These are phyloP conservation scores for Catharus ustulatus DNA, from an alignment of 2,797 vertebrate genomes.

Conservation along the genomic window DNA sequence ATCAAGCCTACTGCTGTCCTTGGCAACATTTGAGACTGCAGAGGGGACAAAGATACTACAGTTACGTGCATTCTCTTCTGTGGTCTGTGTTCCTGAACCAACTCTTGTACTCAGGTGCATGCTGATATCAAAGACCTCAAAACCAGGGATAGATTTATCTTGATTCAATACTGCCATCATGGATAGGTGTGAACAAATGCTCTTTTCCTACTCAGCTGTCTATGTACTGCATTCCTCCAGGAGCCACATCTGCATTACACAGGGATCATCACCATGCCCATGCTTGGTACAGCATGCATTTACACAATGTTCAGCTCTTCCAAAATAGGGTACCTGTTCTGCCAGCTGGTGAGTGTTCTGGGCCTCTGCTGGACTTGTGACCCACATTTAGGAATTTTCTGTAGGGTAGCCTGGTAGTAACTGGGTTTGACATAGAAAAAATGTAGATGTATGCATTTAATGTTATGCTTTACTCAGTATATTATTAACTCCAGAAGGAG, in stretches of 20 bases:
- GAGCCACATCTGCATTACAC: background rate
- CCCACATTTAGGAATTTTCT: background rate
- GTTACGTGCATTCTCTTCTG: background rate
- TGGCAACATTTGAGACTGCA: background rate
- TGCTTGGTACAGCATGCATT: background rate
- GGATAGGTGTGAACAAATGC: background rate
- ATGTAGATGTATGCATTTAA: background rate
- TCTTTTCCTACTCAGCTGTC: background rate
- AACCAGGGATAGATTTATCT: background rate
- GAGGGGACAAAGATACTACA: background rate
- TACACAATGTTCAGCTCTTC: background rate
- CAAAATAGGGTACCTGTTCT: background rate
- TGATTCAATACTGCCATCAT: background rate
- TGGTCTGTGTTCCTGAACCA: background rate
- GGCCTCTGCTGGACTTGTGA: background rate
- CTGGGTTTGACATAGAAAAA: background rate
- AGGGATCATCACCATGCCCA: background rate
- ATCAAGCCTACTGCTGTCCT: background rate
- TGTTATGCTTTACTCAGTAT: background rate
- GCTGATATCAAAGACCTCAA: background rate
- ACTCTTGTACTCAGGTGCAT: background rate
- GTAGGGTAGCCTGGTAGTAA: background rate
- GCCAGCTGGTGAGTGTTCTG: background rate
- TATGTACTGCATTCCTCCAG: background rate
- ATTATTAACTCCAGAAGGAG: background rate